A percentile compares a stretch with the other conserved stretches of the same genome.
These are phyloP conservation scores for Tokudaia muenninki DNA, from an alignment of 2,797 vertebrate species.

Conservation along the genomic window DNA sequence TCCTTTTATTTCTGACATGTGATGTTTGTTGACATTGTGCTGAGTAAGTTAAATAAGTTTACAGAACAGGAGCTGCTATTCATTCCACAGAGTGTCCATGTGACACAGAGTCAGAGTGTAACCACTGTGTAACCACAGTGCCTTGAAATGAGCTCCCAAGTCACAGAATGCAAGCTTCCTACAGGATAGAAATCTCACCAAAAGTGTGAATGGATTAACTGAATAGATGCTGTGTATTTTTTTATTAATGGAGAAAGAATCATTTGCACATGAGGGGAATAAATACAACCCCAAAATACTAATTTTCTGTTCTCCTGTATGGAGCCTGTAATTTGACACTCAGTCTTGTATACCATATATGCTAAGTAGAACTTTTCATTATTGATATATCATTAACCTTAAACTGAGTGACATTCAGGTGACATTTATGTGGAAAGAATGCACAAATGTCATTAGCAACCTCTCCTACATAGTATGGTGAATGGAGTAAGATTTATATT, in stretches of 20 bases:
- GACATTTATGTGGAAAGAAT: constrained; percentile 49
- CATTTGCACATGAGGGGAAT: background rate
- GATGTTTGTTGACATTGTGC: background rate
- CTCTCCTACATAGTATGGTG: background rate
- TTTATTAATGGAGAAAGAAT: constrained; percentile 38
- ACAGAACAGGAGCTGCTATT: background rate
- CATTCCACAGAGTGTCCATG: background rate
- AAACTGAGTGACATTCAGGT: background rate
- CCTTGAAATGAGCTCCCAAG: background rate
- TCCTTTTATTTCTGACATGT: background rate
- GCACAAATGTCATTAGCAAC: background rate
- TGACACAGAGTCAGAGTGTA: background rate
- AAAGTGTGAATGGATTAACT: background rate
- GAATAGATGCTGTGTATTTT: background rate
- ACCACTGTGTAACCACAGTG: background rate
- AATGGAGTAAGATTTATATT: constrained; percentile 48
- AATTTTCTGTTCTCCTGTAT: constrained; percentile 10
- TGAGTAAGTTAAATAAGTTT: background rate
- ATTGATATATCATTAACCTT: constrained; percentile 46
- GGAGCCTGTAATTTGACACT: background rate
- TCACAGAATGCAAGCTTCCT: background rate
- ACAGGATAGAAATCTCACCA: background rate
- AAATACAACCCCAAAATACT: background rate
- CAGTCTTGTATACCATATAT: background rate
- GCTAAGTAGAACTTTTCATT: background rate